phyloP scores from a whole-genome alignment of 2,797 vertebrate species.

The Crenichthys baileyi region DNA sequence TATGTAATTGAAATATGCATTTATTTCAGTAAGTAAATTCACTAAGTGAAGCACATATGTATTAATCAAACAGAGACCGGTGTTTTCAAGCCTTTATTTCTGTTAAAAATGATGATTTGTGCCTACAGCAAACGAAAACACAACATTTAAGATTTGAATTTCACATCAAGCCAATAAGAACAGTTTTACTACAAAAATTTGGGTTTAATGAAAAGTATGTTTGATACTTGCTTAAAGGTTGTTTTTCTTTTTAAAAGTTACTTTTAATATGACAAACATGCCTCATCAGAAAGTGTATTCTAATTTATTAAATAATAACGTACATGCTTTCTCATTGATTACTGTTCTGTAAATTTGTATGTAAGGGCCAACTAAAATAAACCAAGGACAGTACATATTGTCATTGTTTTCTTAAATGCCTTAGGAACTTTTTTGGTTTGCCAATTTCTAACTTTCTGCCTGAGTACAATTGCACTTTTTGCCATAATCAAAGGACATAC shows the following conservation, averaged over 20 bases:
- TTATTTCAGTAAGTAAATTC: too few relatives aligned
- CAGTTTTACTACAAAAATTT: not conserved
- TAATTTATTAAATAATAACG: not conserved
- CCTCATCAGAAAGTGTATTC: not conserved
- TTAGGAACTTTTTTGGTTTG: too few relatives aligned
- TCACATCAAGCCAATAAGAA: not conserved
- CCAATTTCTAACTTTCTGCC: too few relatives aligned
- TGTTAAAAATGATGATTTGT: not conserved
- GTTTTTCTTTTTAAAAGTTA: not conserved
- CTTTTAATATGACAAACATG: not conserved
- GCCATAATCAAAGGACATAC: too few relatives aligned
- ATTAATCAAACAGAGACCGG: not conserved
- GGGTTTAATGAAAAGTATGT: not conserved
- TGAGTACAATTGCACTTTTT: too few relatives aligned
- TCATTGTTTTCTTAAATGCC: too few relatives aligned
- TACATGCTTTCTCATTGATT: not conserved
- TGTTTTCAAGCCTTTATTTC: not conserved
- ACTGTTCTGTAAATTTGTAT: not conserved
- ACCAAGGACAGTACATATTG: not conserved
- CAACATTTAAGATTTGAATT: not conserved
- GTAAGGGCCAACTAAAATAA: not conserved
- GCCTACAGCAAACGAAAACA: not conserved
- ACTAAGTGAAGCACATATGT: not conserved
- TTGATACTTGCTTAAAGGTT: not conserved
- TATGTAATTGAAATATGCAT: too few relatives aligned